Base-by-base conservation (phyloP, 2,797 vertebrate species). In the Pseudochaenichthys georgianus region DNA sequence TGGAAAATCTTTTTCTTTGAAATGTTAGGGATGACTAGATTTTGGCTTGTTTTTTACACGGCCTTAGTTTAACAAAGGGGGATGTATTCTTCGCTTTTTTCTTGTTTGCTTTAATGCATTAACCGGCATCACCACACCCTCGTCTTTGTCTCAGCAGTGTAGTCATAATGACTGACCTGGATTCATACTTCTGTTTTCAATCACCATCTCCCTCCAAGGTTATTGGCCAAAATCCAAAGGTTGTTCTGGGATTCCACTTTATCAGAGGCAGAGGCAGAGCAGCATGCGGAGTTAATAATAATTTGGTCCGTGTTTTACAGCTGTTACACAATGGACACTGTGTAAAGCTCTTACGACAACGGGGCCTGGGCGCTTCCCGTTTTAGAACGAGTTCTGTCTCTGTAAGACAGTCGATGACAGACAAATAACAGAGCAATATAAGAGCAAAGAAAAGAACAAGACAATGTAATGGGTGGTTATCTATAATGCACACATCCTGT, bases 201-300 rank as follows among this genome's bases (percentile, higher is more conserved):
- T 93, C 92, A 92, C 88, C 90, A 91, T 87, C 90, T 89, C 88
- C 86, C 89, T 91, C 89, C 93, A 93, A 93, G 92, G 92, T 93
- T 93, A 92, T 92, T 94, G 92, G 92, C 91, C 82, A 86, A 92
- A 93, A 93, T 94, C 93, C 92, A 93, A 86, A 93, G 91, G 93
- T 93, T 92, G 93, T 90, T 90, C 90, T 93, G 92, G 90, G 93
- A 93, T 93, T 92, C 91, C 83, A 91, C 92, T 93, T 92, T 90
- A 93, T 93, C 93, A 93, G 90, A 85, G 84, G 88, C 79, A 66
- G 86, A 70, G 85, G 87, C 92, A 81, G 84, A 88, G 85, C 89
- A 91, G 89, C 92, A 92, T 92, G 90, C 72, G 78, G 90, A 93
- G 90, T 93, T 93, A 92, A 93, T 93, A 94, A 94, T 93, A 92